Evolutionary conservation across 2,797 vertebrate species (phyloP), one percentile per base, ranked within the genome.

Genomic region (Picus viridis): DNA sequence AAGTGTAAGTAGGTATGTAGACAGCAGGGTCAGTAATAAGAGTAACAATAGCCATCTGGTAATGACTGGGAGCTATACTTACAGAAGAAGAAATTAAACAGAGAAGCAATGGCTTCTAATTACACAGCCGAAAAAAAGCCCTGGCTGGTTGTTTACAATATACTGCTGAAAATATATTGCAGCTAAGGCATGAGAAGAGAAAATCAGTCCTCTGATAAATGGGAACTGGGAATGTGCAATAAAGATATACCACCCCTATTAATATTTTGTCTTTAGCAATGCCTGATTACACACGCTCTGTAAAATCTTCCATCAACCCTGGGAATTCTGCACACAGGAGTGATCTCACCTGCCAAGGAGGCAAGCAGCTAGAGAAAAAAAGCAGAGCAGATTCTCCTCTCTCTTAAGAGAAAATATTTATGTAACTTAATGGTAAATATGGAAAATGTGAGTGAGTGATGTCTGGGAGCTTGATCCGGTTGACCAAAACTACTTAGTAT

Each of bases 41-140:
- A 80, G 51, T 81, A 85, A 73, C 58, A 84, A 45, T 83, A 81
- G 17, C 63, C n/a, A 19, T 94, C 84, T 90, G 90, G 24, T 94
- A 77, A 61, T 92, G 90, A 75, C 91, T 83, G 82, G 78, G 67
- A 94, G 88, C 70, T 75, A 36, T 43, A 41, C 30, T 88, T 86
- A 54, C 49, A 81, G 81, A 59, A 81, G 64, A 76, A 85, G 63
- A 94, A 96, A 90, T 81, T 78, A 83, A 92, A 76, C 61, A 85
- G 56, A 83, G 79, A 53, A 93, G 63, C 20, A 79, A 69, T 36
- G 65, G 9, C 53, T 90, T 83, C 71, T 88, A 92, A 92, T 96
- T 89, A 69, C 49, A 62, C 30, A 71, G 67, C 67, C 73, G 58
- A 88, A 92, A 90, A 83, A 71, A 88, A 87, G 6, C 43, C 11